phyloP scores from a whole-genome alignment of 2,888 invertebrate genomes.

The Lithophane socia region DNA sequence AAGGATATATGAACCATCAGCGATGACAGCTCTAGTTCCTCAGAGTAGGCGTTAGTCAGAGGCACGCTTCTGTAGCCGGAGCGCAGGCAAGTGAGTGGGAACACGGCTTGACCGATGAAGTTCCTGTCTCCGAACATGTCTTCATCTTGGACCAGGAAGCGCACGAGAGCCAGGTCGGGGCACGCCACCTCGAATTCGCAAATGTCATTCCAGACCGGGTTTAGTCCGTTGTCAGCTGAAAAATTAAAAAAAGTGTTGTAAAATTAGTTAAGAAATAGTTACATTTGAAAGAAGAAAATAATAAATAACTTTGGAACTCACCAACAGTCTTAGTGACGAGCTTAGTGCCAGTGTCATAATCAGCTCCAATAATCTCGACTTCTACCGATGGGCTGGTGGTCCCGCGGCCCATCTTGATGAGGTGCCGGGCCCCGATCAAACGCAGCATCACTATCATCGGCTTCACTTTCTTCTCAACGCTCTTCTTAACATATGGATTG shows the following conservation, averaged over 20 bases:
- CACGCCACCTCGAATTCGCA: conserved; percentile 95
- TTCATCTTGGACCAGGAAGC: conserved; percentile 98
- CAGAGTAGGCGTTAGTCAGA: conserved; percentile 97
- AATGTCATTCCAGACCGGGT: conserved; percentile 97
- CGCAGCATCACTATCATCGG: conserved; percentile 92
- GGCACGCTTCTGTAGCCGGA: conserved; percentile 97
- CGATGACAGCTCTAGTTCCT: conserved; percentile 97
- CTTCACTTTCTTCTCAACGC: conserved; percentile 84
- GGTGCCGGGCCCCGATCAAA: conserved; percentile 97
- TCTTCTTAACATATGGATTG: conserved; percentile 93
- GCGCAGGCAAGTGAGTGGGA: conserved; percentile 95
- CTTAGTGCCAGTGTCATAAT: conserved; percentile 96
- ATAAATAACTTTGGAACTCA: conserved; percentile 83
- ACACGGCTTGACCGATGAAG: conserved; percentile 98
- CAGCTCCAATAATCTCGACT: conserved; percentile 96
- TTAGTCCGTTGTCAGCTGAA: conserved; percentile 97
- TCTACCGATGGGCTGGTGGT: conserved; percentile 97
- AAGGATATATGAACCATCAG: conserved; percentile 93
- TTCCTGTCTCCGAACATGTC: conserved; percentile 99
- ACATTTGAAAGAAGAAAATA: background rate
- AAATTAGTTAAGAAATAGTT: background rate
- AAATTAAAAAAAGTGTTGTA: conserved; percentile 40
- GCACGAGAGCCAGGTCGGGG: conserved; percentile 95
- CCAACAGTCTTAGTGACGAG: conserved; percentile 96
- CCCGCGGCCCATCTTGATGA: conserved; percentile 95